Percentiles rank a stretch among this genome's conserved stretches.
Conservation (phyloP, 2,797 vertebrate species). For the Miichthys miiuy region DNA sequence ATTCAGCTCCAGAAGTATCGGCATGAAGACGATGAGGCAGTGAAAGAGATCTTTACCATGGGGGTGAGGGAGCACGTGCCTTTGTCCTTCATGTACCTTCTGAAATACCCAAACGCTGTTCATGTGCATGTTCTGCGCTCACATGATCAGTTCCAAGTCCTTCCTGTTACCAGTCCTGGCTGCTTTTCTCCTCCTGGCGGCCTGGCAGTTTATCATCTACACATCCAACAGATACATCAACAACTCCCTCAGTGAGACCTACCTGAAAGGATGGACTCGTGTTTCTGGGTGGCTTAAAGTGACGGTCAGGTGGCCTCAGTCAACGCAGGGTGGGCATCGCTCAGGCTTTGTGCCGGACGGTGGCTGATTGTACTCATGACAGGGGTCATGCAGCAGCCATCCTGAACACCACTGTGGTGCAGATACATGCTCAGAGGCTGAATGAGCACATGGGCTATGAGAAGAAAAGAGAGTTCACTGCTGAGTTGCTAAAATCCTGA, state of each 20-base stretch:
- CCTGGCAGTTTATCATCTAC: constrained; percentile 76
- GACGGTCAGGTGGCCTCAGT: constrained; percentile 78
- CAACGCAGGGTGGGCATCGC: constrained; percentile 85
- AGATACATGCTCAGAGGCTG: constrained; percentile 86
- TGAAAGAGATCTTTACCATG: constrained; percentile 81
- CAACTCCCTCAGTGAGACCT: constrained; percentile 65
- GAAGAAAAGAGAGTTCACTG: constrained; percentile 68
- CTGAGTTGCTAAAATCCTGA: constrained; percentile 73
- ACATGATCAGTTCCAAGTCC: constrained; percentile 85
- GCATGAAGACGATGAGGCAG: constrained; percentile 72
- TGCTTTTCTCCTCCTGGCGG: constrained; percentile 81
- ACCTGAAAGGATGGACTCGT: constrained; percentile 73
- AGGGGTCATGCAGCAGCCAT: constrained; percentile 78
- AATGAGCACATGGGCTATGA: constrained; percentile 86
- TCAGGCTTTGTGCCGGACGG: constrained; percentile 82
- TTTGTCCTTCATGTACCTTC: constrained; percentile 73
- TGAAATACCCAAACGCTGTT: constrained; percentile 85
- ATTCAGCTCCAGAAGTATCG: constrained; percentile 80
- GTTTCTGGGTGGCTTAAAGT: constrained; percentile 88
- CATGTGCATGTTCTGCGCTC: constrained; percentile 81
- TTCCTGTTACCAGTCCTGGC: constrained; percentile 84
- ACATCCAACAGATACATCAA: constrained; percentile 84
- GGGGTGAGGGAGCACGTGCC: constrained; percentile 83
- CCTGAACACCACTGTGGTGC: constrained; percentile 85
- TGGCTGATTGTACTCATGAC: constrained; percentile 81